Evolutionary conservation across 2,797 vertebrate genomes (phyloP).

Genomic region (Tangara arthus): DNA sequence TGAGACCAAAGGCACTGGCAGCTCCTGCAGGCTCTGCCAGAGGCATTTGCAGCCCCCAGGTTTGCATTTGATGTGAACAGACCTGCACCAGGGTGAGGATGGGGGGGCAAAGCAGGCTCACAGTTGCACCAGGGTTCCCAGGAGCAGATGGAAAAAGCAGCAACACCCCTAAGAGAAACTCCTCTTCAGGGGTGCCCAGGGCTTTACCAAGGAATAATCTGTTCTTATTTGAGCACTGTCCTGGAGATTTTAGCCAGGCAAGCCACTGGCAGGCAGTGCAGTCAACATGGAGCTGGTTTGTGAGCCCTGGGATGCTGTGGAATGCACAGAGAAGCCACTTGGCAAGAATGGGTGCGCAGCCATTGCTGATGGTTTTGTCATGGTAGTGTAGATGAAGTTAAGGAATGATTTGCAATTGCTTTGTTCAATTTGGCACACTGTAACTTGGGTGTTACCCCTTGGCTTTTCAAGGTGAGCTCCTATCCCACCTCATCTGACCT

Average conservation of each 20-base stretch:
- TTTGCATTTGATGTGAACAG: background rate
- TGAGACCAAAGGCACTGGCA: background rate
- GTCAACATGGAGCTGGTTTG: background rate
- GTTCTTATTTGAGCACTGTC: background rate
- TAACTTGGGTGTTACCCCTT: background rate
- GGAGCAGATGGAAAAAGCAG: background rate
- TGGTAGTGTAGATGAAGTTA: background rate
- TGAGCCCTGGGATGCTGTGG: background rate
- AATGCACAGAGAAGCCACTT: background rate
- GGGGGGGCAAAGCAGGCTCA: background rate
- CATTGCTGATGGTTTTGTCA: background rate
- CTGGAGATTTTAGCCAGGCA: background rate
- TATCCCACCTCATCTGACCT: background rate
- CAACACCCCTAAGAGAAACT: background rate
- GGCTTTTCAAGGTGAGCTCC: background rate
- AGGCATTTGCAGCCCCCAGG: background rate
- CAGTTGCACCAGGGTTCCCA: accelerated
- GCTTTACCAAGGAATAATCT: background rate
- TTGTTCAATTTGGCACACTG: background rate
- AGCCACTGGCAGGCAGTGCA: background rate
- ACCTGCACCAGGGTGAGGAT: background rate
- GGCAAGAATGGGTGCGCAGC: background rate
- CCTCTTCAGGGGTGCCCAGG: background rate
- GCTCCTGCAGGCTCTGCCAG: background rate
- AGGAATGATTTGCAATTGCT: background rate